These are phyloP conservation scores for Cavia aperea DNA, from an alignment of 2,113 vertebrate species.

Conservation along the genomic window DNA sequence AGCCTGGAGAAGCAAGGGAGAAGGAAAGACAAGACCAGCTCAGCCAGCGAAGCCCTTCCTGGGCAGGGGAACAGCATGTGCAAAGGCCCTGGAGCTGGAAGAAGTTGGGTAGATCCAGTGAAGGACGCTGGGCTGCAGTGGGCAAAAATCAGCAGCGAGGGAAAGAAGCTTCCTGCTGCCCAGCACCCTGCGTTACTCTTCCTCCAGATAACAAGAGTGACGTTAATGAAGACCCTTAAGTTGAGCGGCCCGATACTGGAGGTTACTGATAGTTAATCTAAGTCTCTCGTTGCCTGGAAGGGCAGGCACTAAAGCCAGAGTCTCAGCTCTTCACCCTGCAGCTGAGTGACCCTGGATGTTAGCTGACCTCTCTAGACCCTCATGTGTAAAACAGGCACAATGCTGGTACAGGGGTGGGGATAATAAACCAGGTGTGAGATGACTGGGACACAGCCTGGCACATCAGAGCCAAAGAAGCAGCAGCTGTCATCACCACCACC, in stretches of 20 bases:
- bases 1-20: neutral
- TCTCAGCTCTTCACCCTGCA: neutral
- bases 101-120: neutral
- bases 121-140: neutral
- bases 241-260: neutral
- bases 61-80: neutral
- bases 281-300: neutral
- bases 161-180: neutral
- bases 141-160: neutral
- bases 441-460: neutral
- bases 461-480: accelerated
- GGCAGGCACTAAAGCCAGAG: neutral
- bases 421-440: neutral
- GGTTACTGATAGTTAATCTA: neutral
- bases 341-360: neutral
- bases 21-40: neutral
- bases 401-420: neutral
- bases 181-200: too few species aligned
- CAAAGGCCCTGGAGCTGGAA: neutral
- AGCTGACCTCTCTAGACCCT: slow-evolving; percentile 2
- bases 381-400: neutral
- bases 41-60: neutral
- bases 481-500: accelerated
- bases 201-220: too few species aligned
- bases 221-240: neutral